These are phyloP conservation scores for Harpagoxenus sublaevis DNA, from an alignment of 2,888 invertebrate species.

Conservation along the genomic window DNA sequence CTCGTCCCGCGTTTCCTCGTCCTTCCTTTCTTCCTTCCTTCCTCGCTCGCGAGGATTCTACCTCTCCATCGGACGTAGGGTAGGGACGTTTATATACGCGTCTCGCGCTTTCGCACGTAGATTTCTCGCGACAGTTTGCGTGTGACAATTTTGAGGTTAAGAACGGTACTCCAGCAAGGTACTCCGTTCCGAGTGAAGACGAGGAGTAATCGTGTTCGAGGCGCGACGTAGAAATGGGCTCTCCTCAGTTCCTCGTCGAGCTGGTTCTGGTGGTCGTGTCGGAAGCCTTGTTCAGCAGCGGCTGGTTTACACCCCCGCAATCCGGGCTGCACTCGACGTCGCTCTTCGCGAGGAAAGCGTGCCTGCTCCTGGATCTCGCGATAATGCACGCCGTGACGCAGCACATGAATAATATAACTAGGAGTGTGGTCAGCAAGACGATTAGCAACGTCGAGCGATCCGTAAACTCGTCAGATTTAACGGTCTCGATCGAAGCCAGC, in stretches of 20 bases:
- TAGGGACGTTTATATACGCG: neutral
- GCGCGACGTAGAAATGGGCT: neutral
- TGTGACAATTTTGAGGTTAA: conserved; percentile 50
- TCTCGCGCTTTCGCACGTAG: neutral
- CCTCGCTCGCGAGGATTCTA: neutral
- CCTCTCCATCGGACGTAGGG: neutral
- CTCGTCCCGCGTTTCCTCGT: conserved; percentile 6
- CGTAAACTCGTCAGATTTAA: neutral
- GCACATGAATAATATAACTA: conserved; percentile 77
- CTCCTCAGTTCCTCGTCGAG: conserved; percentile 54
- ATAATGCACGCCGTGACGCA: conserved; percentile 78
- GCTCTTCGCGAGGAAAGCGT: conserved; percentile 61
- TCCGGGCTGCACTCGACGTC: conserved; percentile 77
- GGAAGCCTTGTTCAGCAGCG: conserved; percentile 76
- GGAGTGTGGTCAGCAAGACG: conserved; percentile 68
- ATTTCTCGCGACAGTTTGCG: neutral
- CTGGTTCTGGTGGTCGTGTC: conserved; percentile 57
- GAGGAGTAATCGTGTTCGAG: neutral
- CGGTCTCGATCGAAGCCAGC: neutral
- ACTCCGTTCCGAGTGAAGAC: neutral
- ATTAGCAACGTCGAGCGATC: conserved; percentile 73
- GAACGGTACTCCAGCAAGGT: neutral
- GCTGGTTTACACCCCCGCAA: conserved; percentile 76
- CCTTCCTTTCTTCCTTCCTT: neutral
- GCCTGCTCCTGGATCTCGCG: conserved; percentile 72